phyloP scores from a whole-genome alignment of 1,140 invertebrate species.

The Hesperophylax magnus region DNA sequence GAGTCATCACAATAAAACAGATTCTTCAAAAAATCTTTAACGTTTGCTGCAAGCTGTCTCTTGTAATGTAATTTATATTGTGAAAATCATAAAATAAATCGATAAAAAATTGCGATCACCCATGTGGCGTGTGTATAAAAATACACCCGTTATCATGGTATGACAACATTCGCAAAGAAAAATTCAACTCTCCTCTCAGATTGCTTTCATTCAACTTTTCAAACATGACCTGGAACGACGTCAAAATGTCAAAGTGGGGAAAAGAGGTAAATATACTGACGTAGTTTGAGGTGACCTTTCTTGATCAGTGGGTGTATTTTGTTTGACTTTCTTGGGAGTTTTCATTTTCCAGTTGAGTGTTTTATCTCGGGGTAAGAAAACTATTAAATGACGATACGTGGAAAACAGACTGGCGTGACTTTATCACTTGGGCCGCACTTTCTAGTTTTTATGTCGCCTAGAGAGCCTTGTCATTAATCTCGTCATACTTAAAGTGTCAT shows the following conservation, averaged over 20 bases:
- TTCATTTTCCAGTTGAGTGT: background rate
- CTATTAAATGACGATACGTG: slow-evolving; percentile 37
- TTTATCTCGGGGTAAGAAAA: slow-evolving; percentile 36
- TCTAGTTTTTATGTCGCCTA: slow-evolving; percentile 25
- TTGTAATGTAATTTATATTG: background rate
- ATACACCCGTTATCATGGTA: slow-evolving; percentile 13
- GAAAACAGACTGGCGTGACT: slow-evolving; percentile 23
- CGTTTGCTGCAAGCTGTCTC: too few relatives aligned
- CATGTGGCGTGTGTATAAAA: slow-evolving; percentile 6
- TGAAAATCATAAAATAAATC: slow-evolving; percentile 28
- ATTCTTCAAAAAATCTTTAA: too few relatives aligned
- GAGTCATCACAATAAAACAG: too few relatives aligned
- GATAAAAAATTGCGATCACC: slow-evolving; percentile 10
- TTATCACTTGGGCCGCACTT: slow-evolving; percentile 13
- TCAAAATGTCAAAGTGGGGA: too few relatives aligned
- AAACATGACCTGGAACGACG: too few relatives aligned
- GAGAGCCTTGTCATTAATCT: slow-evolving; percentile 30
- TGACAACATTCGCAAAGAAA: background rate
- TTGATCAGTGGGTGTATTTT: background rate
- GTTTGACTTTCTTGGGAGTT: background rate
- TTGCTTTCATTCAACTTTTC: too few relatives aligned
- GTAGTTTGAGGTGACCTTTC: too few relatives aligned
- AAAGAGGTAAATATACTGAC: too few relatives aligned
- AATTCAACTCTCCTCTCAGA: too few relatives aligned
- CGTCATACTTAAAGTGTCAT: slow-evolving; percentile 39